Evolutionary conservation across 1,140 invertebrate genomes (phyloP), one percentile per base, ranked within the genome.

Genomic region (Palaemon carinicauda): DNA sequence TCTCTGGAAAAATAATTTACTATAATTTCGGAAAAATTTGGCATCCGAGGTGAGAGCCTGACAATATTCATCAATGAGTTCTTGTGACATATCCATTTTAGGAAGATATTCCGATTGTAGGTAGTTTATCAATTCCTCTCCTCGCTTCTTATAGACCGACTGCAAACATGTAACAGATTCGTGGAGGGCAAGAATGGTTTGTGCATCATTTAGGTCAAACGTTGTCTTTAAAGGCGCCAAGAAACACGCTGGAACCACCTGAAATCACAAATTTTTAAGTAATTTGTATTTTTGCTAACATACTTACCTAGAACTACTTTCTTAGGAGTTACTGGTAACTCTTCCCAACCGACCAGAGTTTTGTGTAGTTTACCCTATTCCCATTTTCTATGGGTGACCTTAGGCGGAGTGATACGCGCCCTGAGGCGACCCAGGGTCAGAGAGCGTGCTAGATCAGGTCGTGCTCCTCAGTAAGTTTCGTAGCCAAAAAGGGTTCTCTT

Each of bases 241-340:
- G 87, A 94, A 93, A 90, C 93, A 94, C 3, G 93, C 93, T 69
- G 93, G 93, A 50, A 94, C 91, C 79, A 94, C 93, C 87, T 92
- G 90, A 5, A 54, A n/a, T n/a, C n/a, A n/a, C n/a, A n/a, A n/a
- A n/a, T n/a, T n/a, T n/a, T n/a, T n/a, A n/a, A n/a, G n/a, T n/a
- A n/a, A n/a, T n/a, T n/a, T n/a, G n/a, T n/a, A n/a, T n/a, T n/a
- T n/a, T n/a, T n/a, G n/a, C n/a, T n/a, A n/a, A n/a, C n/a, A n/a
- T n/a, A n/a, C n/a, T n/a, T n/a, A n/a, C n/a, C n/a, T n/a, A n/a
- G n/a, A n/a, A n/a, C n/a, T n/a, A n/a, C n/a, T n/a, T n/a, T n/a
- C n/a, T n/a, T n/a, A n/a, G n/a, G n/a, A n/a, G n/a, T n/a, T n/a
- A n/a, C n/a, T n/a, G n/a, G n/a, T n/a, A n/a, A n/a, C n/a, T n/a